A percentile compares a stretch with the other conserved stretches of the same genome.
phyloP scores from a whole-genome alignment of 2,888 invertebrate genomes.

The Nephrotoma appendiculata region DNA sequence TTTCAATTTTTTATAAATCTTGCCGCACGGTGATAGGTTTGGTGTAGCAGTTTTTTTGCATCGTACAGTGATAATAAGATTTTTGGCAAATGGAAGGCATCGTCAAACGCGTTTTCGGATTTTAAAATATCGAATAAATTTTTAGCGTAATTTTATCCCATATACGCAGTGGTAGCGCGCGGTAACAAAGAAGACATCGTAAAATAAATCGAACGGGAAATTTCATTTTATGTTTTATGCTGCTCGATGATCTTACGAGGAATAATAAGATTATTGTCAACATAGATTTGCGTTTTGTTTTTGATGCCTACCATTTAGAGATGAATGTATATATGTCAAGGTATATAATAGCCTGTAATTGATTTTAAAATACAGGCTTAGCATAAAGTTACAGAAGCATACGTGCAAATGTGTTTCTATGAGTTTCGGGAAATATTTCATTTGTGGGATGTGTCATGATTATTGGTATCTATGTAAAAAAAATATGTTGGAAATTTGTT shows the following conservation, averaged over 20 bases:
- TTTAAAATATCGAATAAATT: neutral
- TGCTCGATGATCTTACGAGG: neutral
- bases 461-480: neutral
- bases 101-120: neutral
- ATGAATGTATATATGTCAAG: neutral
- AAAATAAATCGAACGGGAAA: neutral
- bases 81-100: too few species aligned
- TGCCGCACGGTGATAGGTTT: neutral
- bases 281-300: neutral
- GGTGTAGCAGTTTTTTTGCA: neutral
- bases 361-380: neutral
- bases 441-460: neutral
- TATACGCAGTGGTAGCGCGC: neutral
- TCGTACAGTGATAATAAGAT: too few species aligned
- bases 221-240: neutral
- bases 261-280: neutral
- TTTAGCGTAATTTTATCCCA: neutral
- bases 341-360: neutral
- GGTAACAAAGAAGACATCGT: neutral
- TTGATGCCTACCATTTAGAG: neutral
- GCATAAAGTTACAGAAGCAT: neutral
- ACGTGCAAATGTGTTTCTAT: neutral
- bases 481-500: too few species aligned
- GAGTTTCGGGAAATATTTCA: neutral
- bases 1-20: neutral